Evolutionary conservation across 2,113 vertebrate genomes (phyloP).

Genomic region (Ascaphus truei): DNA sequence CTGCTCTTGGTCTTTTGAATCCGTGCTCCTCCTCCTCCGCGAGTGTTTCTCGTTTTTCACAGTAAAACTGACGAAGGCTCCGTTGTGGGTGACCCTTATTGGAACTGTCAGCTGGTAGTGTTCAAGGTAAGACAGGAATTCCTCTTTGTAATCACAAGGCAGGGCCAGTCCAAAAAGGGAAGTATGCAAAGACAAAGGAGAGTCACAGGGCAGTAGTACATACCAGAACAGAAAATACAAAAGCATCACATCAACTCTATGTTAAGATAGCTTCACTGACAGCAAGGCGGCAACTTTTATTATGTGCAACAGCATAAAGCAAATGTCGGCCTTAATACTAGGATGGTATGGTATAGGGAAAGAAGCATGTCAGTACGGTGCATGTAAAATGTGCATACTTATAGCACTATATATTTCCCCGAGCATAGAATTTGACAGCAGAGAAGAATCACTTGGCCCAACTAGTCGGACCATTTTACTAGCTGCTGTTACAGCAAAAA

Average conservation of each 20-base stretch:
- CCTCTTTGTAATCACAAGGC: slow-evolving; percentile 81
- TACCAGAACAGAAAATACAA: slow-evolving; percentile 58
- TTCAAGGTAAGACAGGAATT: slow-evolving; percentile 97
- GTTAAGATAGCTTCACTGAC: too few relatives aligned
- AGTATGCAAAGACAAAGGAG: slow-evolving; percentile 55
- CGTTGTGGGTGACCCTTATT: slow-evolving; percentile 88
- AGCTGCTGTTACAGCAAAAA: too few relatives aligned
- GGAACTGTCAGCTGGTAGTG: slow-evolving; percentile 95
- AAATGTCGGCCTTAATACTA: too few relatives aligned
- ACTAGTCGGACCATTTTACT: too few relatives aligned
- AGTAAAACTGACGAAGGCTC: slow-evolving; percentile 95
- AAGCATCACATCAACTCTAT: slow-evolving; percentile 42
- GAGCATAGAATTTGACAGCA: too few relatives aligned
- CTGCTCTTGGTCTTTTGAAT: slow-evolving; percentile 67
- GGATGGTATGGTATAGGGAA: too few relatives aligned
- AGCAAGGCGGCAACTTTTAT: too few relatives aligned
- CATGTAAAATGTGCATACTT: too few relatives aligned
- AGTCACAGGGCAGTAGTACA: slow-evolving; percentile 63
- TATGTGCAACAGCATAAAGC: too few relatives aligned
- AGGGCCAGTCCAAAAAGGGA: slow-evolving; percentile 59
- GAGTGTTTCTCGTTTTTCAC: slow-evolving; percentile 89
- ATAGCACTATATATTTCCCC: too few relatives aligned
- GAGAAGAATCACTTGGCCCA: too few relatives aligned
- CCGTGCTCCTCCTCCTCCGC: slow-evolving; percentile 78
- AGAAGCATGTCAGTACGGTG: too few relatives aligned